phyloP scores from a whole-genome alignment of 1,140 invertebrate genomes.

The Drosophila repleta region DNA sequence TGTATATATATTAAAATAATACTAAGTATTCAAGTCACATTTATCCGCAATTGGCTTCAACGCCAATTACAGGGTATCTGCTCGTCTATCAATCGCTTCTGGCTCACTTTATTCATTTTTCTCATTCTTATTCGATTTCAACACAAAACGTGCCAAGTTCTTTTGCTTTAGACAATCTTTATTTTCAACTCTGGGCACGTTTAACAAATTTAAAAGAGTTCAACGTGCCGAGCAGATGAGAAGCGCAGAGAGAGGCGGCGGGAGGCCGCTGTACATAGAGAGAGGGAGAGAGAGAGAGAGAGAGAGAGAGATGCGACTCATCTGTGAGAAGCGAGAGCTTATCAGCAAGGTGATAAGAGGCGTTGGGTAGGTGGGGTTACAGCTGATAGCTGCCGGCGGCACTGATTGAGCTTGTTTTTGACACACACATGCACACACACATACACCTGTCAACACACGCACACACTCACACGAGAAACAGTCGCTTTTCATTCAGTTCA shows the following conservation, averaged over 20 bases:
- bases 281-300: background rate
- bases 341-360: too few species aligned
- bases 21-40: too few species aligned
- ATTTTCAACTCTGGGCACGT: constrained; percentile 61
- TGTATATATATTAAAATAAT: too few species aligned
- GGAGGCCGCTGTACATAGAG: too few species aligned
- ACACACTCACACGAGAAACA: constrained; percentile 5
- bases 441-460: background rate
- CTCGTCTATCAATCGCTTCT: background rate
- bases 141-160: constrained; percentile 74
- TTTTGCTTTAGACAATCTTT: constrained; percentile 15
- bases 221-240: constrained; percentile 23
- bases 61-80: background rate
- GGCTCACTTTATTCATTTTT: constrained; percentile 27
- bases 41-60: background rate
- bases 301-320: background rate
- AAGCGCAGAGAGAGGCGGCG: background rate
- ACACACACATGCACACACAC: background rate
- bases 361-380: too few species aligned
- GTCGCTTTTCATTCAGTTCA: constrained; percentile 22
- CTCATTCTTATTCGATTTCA: constrained; percentile 67
- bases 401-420: background rate
- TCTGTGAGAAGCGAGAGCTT: background rate
- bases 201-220: constrained; percentile 73
- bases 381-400: background rate